Evolutionary conservation across 2,888 invertebrate genomes (phyloP).

Genomic region (Xestia ashworthii): DNA sequence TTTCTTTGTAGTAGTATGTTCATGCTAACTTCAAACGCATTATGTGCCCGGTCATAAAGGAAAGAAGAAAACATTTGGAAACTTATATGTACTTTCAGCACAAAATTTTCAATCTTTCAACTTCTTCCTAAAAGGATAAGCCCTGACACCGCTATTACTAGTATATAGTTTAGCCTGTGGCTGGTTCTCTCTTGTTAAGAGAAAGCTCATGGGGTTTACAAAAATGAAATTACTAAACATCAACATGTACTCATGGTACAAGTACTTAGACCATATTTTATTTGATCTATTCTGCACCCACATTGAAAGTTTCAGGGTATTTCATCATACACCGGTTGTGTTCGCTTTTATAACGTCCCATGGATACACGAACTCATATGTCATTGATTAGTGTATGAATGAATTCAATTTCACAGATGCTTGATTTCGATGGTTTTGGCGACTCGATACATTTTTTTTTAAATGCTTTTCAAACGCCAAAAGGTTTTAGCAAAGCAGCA

Average conservation of each 20-base stretch:
- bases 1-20: not conserved
- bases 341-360: slow-evolving; percentile 11
- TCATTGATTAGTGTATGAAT: slow-evolving; percentile 14
- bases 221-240: slow-evolving; percentile 11
- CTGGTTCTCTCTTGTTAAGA: not conserved
- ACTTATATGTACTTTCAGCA: not conserved
- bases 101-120: not conserved
- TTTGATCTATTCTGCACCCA: slow-evolving; percentile 3
- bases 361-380: not conserved
- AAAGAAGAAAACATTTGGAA: not conserved
- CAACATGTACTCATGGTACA: not conserved
- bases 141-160: not conserved
- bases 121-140: not conserved
- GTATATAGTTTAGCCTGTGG: not conserved
- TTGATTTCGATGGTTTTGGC: slow-evolving; percentile 11
- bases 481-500: not conserved
- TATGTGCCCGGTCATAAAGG: not conserved
- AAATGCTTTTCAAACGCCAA: not conserved
- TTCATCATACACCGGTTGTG: not conserved
- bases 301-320: not conserved
- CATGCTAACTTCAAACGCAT: too few relatives aligned
- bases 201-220: not conserved
- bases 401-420: slow-evolving; percentile 19
- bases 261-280: not conserved
- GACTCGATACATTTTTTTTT: not conserved